Percentiles rank a stretch among this genome's conserved stretches.
These are phyloP conservation scores for Xestia xanthographa DNA, from an alignment of 2,888 invertebrate genomes.

Conservation along the genomic window DNA sequence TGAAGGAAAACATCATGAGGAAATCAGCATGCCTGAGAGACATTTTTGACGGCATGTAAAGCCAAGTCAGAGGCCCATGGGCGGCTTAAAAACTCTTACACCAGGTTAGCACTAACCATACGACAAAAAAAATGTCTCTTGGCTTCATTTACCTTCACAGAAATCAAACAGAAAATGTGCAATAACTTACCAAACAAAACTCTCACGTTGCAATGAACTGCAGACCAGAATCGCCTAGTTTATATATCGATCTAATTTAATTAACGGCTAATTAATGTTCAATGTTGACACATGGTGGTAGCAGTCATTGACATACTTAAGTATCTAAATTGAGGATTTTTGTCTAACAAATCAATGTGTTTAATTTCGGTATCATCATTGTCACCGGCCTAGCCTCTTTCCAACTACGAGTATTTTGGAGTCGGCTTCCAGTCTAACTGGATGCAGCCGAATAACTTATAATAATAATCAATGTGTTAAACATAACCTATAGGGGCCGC, in stretches of 20 bases:
- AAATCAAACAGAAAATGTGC: not conserved
- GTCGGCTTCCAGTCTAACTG: too few relatives aligned
- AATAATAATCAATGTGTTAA: constrained; percentile 1
- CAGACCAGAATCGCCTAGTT: not conserved
- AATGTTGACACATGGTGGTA: constrained; percentile 32
- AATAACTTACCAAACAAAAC: constrained; percentile 18
- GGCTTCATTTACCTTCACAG: too few relatives aligned
- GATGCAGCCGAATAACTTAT: too few relatives aligned
- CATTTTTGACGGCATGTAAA: too few relatives aligned
- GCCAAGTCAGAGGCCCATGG: too few relatives aligned
- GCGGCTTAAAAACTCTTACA: too few relatives aligned
- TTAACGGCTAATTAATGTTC: constrained; percentile 39
- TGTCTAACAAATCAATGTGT: constrained; percentile 7
- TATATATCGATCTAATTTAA: constrained; percentile 44
- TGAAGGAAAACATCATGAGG: too few relatives aligned
- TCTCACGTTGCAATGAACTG: constrained; percentile 9
- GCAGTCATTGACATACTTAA: constrained; percentile 48
- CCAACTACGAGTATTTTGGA: too few relatives aligned
- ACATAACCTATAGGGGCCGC: not conserved
- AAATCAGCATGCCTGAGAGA: too few relatives aligned
- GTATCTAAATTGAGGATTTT: constrained; percentile 25
- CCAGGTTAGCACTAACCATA: too few relatives aligned
- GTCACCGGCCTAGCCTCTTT: too few relatives aligned
- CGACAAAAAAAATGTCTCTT: too few relatives aligned
- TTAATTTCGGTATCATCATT: not conserved